A percentile compares a stretch with the other conserved stretches of the same genome.
Conservation (phyloP, 2,888 invertebrate species). For the Noctua pronuba region DNA sequence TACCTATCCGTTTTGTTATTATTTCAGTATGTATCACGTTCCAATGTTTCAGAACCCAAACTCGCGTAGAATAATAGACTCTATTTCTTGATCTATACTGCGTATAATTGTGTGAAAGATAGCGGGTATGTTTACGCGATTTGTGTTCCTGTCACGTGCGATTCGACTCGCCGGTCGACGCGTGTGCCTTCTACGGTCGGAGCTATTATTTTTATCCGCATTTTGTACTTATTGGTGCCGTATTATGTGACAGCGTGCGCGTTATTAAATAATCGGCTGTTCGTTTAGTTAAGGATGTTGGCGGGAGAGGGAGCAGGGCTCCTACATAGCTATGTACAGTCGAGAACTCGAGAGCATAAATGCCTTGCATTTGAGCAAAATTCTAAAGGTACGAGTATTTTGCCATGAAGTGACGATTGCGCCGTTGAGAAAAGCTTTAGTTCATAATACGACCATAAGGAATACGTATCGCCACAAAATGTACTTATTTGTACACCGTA, state of each 20-base stretch:
- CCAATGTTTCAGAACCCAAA: constrained; percentile 76
- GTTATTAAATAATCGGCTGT: constrained; percentile 81
- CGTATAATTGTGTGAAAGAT: constrained; percentile 66
- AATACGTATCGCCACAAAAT: background rate
- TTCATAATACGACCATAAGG: background rate
- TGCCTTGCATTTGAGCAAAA: background rate
- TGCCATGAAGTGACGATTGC: background rate
- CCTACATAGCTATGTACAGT: background rate
- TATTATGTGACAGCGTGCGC: constrained; percentile 80
- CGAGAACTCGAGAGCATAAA: background rate
- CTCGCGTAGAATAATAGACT: constrained; percentile 41
- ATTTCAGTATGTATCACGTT: constrained; percentile 83
- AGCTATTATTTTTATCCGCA: constrained; percentile 84
- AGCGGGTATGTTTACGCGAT: constrained; percentile 74
- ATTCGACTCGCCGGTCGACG: constrained; percentile 80
- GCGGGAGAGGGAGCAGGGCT: background rate
- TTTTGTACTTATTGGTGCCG: constrained; percentile 84
- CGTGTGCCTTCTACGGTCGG: constrained; percentile 80
- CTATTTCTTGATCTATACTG: constrained; percentile 67
- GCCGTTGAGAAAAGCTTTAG: background rate
- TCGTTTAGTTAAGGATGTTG: constrained; percentile 68
- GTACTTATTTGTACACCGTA: background rate
- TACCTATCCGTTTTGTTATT: constrained; percentile 76
- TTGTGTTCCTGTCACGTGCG: constrained; percentile 85
- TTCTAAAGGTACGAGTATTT: background rate